These are phyloP conservation scores for Nothocercus julius DNA, from an alignment of 2,113 vertebrate genomes.

Conservation along the genomic window DNA sequence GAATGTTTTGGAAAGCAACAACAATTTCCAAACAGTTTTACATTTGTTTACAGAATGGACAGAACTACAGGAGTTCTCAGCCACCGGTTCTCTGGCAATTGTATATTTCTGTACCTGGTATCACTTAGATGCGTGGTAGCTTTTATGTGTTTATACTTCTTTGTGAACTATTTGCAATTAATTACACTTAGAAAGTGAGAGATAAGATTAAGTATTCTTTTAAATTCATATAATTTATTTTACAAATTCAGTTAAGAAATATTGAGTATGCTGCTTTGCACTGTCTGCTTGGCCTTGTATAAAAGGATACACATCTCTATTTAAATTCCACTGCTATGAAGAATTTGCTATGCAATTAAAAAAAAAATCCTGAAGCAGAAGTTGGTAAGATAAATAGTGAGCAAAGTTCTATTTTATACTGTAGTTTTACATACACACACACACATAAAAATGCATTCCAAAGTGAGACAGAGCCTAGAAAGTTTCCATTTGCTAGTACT, in stretches of 20 bases:
- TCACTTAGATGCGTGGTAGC: not conserved
- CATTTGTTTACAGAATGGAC: not conserved
- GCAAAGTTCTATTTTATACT: not conserved
- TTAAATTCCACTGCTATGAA: constrained; percentile 9
- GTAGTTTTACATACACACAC: constrained; percentile 3
- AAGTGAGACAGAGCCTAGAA: not conserved
- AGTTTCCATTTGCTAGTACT: not conserved
- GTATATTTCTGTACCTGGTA: not conserved
- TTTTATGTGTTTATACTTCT: not conserved
- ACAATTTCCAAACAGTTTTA: not conserved
- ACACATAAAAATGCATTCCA: not conserved
- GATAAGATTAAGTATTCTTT: not conserved
- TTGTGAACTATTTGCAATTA: not conserved
- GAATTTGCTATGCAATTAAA: constrained; percentile 29
- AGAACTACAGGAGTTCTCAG: not conserved
- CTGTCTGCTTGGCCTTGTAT: not conserved
- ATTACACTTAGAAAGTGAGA: not conserved
- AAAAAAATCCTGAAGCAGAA: constrained; percentile 58
- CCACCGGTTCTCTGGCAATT: not conserved
- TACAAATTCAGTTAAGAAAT: not conserved
- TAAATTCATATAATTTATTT: not conserved
- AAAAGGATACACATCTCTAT: not conserved
- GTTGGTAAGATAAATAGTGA: constrained; percentile 52
- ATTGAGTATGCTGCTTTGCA: not conserved
- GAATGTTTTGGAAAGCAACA: not conserved